Evolutionary conservation across 2,888 invertebrate species (phyloP), one percentile per base, ranked within the genome.

Genomic region (Pachycephus smyrnensis): DNA sequence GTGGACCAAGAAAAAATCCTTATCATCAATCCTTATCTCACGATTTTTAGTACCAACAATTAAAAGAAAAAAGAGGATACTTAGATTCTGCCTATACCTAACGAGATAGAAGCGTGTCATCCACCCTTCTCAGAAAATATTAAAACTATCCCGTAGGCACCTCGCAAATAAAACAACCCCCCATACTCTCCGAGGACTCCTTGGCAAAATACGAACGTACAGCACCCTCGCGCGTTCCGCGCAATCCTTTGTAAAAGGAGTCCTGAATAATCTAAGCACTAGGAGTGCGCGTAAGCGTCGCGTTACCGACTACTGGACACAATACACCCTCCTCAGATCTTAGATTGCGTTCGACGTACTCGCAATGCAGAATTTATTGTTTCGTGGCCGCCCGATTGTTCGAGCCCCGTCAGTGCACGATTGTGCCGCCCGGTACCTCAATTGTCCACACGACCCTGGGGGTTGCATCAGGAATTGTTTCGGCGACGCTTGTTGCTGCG

Each of bases 291-390:
- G 15, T 33, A 71, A 12, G 40, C 23, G 23, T 55, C 40, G 40
- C 40, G 6, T 55, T 55, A 55, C 55, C 23, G 32, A 30, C 31
- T 32, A 33, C 40, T 69, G 69, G 35, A 69, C 76, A 35, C 68
- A 73, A 68, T 68, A 32, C 75, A 75, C 33, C 69, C 75, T 69
- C 40, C 35, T 33, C 68, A 33, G 74, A 74, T 74, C 74, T 74
- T 74, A 74, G 55, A 73, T 36, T 40, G 55, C 74, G 77, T 33
- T 35, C 73, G 73, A n/a, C 75, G 73, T 75, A 68, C 76, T 68
- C 31, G 55, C 73, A 75, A 80, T 81, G 81, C 79, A 81, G 81
- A 81, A 80, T 76, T 81, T 79, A 81, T 81, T 81, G 80, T 80
- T 76, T 79, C 76, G 76, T 76, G 68, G 75, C 69, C 74, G 78